These are phyloP conservation scores for Salvelinus fontinalis DNA, from an alignment of 2,113 vertebrate species.

Conservation along the genomic window DNA sequence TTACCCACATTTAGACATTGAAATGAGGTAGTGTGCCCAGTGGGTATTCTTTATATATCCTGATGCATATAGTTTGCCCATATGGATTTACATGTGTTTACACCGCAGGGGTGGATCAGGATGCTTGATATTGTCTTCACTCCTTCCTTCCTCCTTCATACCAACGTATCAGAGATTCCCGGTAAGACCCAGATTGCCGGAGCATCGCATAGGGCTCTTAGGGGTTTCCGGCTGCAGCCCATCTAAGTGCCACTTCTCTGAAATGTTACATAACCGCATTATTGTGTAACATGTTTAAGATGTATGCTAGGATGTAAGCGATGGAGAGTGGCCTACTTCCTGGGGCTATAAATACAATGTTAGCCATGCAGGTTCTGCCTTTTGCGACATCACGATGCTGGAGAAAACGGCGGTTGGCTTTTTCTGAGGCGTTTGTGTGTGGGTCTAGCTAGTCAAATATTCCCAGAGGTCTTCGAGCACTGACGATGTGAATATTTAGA, in stretches of 20 bases:
- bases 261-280: constrained; percentile 26
- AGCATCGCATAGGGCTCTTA: neutral
- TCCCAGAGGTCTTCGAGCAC: too few relatives aligned
- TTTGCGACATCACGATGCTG: neutral
- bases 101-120: too few relatives aligned
- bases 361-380: constrained; percentile 1
- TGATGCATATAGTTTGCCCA: too few relatives aligned
- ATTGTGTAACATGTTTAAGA: constrained; percentile 34
- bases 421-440: neutral
- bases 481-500: too few relatives aligned
- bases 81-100: too few relatives aligned
- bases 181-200: neutral
- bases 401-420: neutral
- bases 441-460: neutral
- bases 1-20: too few relatives aligned
- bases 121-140: neutral
- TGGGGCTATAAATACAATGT: constrained; percentile 19
- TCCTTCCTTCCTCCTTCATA: too few relatives aligned
- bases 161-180: neutral
- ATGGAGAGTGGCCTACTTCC: constrained; percentile 14
- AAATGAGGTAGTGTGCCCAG: too few relatives aligned
- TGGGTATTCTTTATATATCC: too few relatives aligned
- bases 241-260: constrained; percentile 6
- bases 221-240: neutral
- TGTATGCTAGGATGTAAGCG: constrained; percentile 22